Base-by-base conservation (phyloP, 2,888 invertebrate species). In the Morinoia aosen region DNA sequence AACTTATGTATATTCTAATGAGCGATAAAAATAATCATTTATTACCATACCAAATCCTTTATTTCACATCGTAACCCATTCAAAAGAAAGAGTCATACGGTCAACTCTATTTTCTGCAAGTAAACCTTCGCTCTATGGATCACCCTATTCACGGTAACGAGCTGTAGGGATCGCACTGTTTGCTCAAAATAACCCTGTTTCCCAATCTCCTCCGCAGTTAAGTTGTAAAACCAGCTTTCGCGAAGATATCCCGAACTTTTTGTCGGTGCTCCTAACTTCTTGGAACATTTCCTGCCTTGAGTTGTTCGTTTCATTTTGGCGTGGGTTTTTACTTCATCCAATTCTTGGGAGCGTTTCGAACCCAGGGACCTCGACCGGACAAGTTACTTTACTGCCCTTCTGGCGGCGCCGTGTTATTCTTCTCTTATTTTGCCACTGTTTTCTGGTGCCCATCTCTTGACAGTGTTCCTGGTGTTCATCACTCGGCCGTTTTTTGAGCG, bases 301-400 rank as follows among this genome's bases (percentile, higher is more conserved):
- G 40, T 90, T 90, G 90, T 90, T 40, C 90, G 90, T 90, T 90
- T 90, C 90, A 90, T 90, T 90, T 90, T 39, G 39, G 40, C 40
- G 90, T 5, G 4, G 39, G 39, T 90, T 48, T 90, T 90, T 48
- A 90, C 40, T 40, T 90, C 39, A 40, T 48, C 40, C 90, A 90
- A 40, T 90, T 90, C 48, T 90, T 39, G 90, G 90, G 39, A 90
- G 90, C 90, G 90, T 90, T 90, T 90, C 48, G 90, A 40, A 90
- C 90, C 48, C 90, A 14, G 40, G 90, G 90, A 90, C 90, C 90
- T 48, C 90, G 48, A 19, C 90, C 90, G 16, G 40, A 48, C 48
- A 90, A 90, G 90, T 90, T 90, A 90, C 48, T 90, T 90, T 90
- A 90, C 90, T 90, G 90, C 90, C 90, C 90, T 90, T 48, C 40